Conservation (phyloP, 2,113 vertebrate genomes). For the Candoia aspera region DNA sequence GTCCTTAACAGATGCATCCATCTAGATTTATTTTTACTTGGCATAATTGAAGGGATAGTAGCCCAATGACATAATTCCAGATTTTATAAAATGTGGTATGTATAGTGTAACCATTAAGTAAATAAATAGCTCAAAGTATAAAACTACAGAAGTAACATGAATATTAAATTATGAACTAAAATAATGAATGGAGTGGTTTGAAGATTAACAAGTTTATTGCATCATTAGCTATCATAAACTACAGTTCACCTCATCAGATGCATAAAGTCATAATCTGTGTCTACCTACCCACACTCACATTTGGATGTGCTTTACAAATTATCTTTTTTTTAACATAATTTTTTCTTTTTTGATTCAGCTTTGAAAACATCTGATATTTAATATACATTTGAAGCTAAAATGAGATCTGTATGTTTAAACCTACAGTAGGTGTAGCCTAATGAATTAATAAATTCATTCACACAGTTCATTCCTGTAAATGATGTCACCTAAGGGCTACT, state of each 20-base stretch:
- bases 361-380: neutral
- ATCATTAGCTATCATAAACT: neutral
- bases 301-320: neutral
- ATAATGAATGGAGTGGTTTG: neutral
- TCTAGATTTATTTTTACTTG: neutral
- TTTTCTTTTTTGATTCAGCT: neutral
- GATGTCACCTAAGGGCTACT: neutral
- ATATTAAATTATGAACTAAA: neutral
- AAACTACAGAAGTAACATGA: neutral
- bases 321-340: neutral
- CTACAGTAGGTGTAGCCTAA: neutral
- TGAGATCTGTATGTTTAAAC: neutral
- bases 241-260: neutral
- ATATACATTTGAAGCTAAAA: neutral
- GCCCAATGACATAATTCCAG: neutral
- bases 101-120: neutral
- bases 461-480: neutral
- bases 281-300: neutral
- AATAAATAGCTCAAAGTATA: neutral
- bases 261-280: neutral
- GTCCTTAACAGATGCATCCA: neutral
- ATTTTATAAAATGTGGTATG: neutral
- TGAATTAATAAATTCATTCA: slow-evolving; percentile 11
- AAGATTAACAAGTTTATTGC: neutral
- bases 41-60: neutral